Evolutionary conservation across 2,888 invertebrate species (phyloP).

Genomic region (Ptychoptera albimana): DNA sequence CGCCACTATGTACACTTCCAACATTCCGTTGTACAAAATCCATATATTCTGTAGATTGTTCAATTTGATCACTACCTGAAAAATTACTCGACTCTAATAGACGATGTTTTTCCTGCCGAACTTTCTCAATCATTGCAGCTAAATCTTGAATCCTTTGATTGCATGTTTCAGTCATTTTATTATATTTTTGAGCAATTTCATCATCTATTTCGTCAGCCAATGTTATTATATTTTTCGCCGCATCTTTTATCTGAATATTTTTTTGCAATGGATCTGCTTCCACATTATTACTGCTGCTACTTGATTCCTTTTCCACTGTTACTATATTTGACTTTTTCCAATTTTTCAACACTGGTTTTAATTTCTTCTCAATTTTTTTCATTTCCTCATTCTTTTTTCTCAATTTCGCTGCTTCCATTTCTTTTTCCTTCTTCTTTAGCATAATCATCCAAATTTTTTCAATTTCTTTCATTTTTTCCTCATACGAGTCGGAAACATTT

Average conservation of each 20-base stretch:
- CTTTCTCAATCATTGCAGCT: conserved; percentile 37
- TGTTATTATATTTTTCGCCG: not conserved
- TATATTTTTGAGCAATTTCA: conserved; percentile 26
- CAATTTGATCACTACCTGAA: conserved; percentile 19
- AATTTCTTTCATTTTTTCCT: conserved; percentile 10
- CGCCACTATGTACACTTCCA: not conserved
- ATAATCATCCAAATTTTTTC: conserved; percentile 21
- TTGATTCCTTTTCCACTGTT: too few species aligned
- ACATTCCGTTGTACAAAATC: conserved; percentile 18
- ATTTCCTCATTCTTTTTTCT: conserved; percentile 1
- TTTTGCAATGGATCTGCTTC: too few species aligned
- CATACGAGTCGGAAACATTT: not conserved
- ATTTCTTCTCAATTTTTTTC: not conserved
- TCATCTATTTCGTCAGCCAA: not conserved
- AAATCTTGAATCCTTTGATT: conserved; percentile 39
- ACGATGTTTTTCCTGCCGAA: conserved; percentile 38
- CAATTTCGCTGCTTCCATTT: conserved; percentile 1
- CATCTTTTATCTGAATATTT: not conserved
- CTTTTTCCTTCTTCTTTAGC: conserved; percentile 9
- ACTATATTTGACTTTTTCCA: not conserved
- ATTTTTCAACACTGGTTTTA: conserved; percentile 3
- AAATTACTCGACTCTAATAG: conserved; percentile 30
- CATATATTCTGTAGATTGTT: conserved; percentile 24
- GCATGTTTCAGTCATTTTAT: conserved; percentile 36
- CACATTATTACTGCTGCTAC: too few species aligned